Conservation (phyloP, 2,888 invertebrate species). For the Peribatodes rhomboidaria region DNA sequence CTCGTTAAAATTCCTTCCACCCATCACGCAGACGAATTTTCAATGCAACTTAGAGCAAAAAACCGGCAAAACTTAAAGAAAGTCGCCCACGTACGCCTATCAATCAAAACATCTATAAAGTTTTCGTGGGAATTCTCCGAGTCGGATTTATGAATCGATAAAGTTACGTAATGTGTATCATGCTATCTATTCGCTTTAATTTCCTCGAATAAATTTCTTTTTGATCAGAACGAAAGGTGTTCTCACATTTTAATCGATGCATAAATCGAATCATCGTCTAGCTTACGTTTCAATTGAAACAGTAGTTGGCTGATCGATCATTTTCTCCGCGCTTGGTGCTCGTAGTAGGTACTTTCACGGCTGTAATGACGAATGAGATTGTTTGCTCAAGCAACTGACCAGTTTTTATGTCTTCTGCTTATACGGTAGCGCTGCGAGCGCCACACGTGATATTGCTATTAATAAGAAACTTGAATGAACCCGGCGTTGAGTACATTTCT, state of each 20-base stretch:
- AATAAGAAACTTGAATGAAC: constrained; percentile 53
- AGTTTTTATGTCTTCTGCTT: constrained; percentile 51
- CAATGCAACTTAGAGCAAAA: constrained; percentile 37
- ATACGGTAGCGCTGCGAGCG: constrained; percentile 31
- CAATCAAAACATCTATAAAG: constrained; percentile 58
- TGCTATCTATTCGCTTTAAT: constrained; percentile 44
- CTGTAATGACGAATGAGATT: constrained; percentile 61
- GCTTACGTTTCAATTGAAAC: constrained; percentile 55
- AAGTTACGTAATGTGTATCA: constrained; percentile 51
- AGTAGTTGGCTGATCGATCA: constrained; percentile 65
- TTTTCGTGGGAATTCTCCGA: constrained; percentile 57
- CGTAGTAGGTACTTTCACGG: constrained; percentile 68
- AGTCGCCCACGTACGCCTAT: constrained; percentile 54
- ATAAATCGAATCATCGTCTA: constrained; percentile 59
- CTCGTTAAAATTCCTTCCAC: constrained; percentile 62
- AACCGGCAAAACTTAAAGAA: constrained; percentile 59
- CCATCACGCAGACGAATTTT: constrained; percentile 30
- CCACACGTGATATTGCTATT: constrained; percentile 54
- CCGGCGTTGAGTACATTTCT: constrained; percentile 36
- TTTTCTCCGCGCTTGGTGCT: constrained; percentile 63
- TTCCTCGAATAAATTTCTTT: constrained; percentile 51
- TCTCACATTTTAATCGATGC: constrained; percentile 50
- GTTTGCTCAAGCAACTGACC: constrained; percentile 57
- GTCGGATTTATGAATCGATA: constrained; percentile 50
- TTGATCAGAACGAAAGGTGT: constrained; percentile 55